Conservation (phyloP, 2,113 vertebrate genomes). For the Mustela lutreola region DNA sequence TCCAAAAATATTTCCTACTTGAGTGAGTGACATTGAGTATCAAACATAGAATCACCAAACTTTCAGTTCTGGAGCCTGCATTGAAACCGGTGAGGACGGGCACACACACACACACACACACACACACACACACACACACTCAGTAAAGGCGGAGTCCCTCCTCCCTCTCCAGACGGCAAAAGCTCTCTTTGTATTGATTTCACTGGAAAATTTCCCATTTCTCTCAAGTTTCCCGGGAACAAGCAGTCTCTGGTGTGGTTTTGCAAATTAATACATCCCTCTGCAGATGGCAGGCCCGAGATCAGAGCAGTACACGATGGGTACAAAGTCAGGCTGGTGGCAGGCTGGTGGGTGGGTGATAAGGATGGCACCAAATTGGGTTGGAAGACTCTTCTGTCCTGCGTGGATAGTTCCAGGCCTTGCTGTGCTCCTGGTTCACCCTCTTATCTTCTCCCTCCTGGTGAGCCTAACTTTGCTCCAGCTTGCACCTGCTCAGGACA, state of each 20-base stretch:
- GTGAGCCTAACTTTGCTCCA: not conserved
- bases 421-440: not conserved
- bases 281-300: constrained; percentile 75
- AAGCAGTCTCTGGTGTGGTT: constrained; percentile 58
- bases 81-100: not conserved
- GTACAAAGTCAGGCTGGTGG: constrained; percentile 54
- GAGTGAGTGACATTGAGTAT: not conserved
- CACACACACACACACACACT: not conserved
- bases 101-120: no score
- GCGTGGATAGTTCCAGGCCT: not conserved
- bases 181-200: constrained; percentile 62
- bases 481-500: not conserved
- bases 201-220: constrained; percentile 66
- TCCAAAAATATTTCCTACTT: not conserved
- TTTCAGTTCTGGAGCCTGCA: not conserved
- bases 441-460: not conserved
- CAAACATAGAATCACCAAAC: no score
- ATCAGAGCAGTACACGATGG: constrained; percentile 21
- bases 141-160: not conserved
- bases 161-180: not conserved
- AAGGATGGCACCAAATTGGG: not conserved
- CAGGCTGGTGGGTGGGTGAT: constrained; percentile 56
- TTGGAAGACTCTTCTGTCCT: not conserved
- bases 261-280: constrained; percentile 64
- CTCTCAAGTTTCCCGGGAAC: constrained; percentile 68